Evolutionary conservation across 1,140 invertebrate species (phyloP).

Genomic region (Polyergus mexicanus): DNA sequence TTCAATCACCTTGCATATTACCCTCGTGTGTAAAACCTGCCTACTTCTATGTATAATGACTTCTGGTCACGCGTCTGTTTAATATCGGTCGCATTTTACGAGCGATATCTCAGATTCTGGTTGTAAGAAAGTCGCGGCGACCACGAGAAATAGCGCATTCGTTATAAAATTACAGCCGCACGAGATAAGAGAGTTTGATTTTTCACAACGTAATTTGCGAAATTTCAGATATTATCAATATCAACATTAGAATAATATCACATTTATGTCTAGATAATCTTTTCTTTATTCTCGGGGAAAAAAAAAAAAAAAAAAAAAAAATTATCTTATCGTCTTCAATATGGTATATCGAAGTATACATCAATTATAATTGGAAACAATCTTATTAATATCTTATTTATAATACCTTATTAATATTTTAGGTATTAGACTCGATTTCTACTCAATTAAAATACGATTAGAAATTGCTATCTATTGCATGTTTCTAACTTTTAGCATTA

Average conservation of each 20-base stretch:
- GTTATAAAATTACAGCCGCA: constrained; percentile 17
- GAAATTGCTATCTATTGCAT: neutral
- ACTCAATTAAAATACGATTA: neutral
- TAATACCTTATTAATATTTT: neutral
- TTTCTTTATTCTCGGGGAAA: neutral
- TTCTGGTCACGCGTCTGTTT: constrained; percentile 69
- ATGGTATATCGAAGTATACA: too few species aligned
- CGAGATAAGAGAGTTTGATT: neutral
- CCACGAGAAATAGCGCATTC: neutral
- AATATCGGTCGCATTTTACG: constrained; percentile 56
- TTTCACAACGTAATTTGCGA: neutral
- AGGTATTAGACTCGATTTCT: neutral
- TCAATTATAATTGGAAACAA: neutral
- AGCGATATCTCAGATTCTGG: constrained; percentile 7
- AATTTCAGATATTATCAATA: constrained; percentile 20
- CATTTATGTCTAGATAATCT: neutral
- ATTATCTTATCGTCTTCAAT: neutral
- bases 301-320: too few species aligned
- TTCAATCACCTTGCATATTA: constrained; percentile 74
- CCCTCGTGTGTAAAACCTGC: constrained; percentile 68
- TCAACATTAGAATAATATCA: neutral
- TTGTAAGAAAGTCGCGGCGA: constrained; percentile 16
- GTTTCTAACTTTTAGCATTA: neutral
- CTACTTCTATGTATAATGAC: constrained; percentile 61
- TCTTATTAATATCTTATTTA: neutral